These are phyloP conservation scores for Phenacoccus solenopsis DNA, from an alignment of 1,140 invertebrate species.

Conservation along the genomic window DNA sequence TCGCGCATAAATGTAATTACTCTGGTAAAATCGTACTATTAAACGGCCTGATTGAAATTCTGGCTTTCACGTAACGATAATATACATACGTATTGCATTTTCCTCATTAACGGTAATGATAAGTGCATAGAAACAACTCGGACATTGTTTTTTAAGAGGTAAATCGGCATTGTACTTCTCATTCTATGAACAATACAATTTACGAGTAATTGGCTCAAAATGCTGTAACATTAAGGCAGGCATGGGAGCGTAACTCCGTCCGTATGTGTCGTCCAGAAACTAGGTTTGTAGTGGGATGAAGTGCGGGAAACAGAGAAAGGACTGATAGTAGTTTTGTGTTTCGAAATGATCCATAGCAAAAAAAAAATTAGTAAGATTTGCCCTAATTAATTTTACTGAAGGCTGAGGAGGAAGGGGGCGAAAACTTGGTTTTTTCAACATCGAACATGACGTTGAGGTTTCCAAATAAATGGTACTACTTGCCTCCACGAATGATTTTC, in stretches of 20 bases:
- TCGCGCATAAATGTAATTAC: background rate
- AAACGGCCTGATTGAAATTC: background rate
- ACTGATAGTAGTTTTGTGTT: no score
- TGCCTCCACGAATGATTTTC: no score
- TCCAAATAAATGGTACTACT: no score
- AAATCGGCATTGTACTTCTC: background rate
- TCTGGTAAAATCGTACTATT: background rate
- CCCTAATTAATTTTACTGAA: no score
- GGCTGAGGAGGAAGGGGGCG: no score
- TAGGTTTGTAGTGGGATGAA: no score
- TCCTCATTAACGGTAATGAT: slow-evolving; percentile 1
- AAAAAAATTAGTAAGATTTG: no score
- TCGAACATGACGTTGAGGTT: no score
- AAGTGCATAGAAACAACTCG: background rate
- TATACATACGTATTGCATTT: background rate
- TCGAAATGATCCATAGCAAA: no score
- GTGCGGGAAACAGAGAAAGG: no score
- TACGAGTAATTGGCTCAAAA: background rate
- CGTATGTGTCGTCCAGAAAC: background rate
- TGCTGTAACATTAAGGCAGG: background rate
- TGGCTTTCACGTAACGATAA: background rate
- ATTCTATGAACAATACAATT: background rate
- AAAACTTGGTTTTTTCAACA: no score
- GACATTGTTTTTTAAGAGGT: background rate
- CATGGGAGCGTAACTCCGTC: background rate